Percentiles rank a stretch among this genome's conserved stretches.
Evolutionary conservation across 1,140 invertebrate species (phyloP).

Genomic region (Apis mellifera): DNA sequence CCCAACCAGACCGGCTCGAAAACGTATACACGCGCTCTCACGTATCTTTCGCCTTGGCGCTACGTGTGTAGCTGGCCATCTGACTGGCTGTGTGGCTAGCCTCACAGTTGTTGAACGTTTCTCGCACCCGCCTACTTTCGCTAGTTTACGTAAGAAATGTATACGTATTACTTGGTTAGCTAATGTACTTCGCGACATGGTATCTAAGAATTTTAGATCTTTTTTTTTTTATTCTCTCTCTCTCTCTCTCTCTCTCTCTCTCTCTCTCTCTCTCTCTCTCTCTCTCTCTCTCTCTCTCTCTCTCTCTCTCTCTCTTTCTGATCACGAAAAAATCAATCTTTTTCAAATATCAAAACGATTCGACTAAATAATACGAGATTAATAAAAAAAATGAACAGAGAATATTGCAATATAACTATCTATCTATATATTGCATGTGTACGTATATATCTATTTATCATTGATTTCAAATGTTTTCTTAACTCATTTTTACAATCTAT

Average conservation of each 20-base stretch:
- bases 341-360: background rate
- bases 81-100: constrained; percentile 11
- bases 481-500: background rate
- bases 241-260: background rate
- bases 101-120: constrained; percentile 42
- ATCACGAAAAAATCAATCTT: background rate
- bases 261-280: too few species aligned
- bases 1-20: constrained; percentile 58
- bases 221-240: background rate
- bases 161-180: constrained; percentile 65
- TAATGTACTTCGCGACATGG: constrained; percentile 57
- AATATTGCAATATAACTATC: too few species aligned
- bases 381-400: background rate
- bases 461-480: background rate
- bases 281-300: background rate
- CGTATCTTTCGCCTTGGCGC: constrained; percentile 20
- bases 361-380: background rate
- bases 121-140: constrained; percentile 74
- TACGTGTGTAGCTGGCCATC: constrained; percentile 35
- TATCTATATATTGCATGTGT: too few species aligned
- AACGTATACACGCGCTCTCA: constrained; percentile 54
- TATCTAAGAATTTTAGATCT: constrained; percentile 31
- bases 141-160: constrained; percentile 76
- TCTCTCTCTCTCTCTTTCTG: too few species aligned
- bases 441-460: too few species aligned